A percentile compares a stretch with the other conserved stretches of the same genome.
phyloP scores from a whole-genome alignment of 2,113 vertebrate genomes.

The Tor tambroides region DNA sequence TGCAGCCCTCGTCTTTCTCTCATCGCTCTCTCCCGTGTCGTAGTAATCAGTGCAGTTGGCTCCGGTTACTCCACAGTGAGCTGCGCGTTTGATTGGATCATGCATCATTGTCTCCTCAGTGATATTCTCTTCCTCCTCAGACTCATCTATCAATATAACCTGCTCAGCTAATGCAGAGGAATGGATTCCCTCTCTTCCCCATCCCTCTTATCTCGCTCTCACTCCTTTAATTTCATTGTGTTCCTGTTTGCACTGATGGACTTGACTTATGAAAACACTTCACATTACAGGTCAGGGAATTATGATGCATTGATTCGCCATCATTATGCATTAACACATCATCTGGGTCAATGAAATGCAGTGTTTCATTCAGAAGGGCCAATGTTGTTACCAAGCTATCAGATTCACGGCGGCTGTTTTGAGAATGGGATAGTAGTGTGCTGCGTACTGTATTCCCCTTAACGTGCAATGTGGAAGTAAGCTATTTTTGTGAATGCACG shows the following conservation, averaged over 20 bases:
- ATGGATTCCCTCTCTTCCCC: constrained; percentile 26
- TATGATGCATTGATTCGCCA: constrained; percentile 11
- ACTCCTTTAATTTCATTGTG: constrained; percentile 25
- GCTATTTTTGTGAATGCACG: background rate
- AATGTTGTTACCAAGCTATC: constrained; percentile 6
- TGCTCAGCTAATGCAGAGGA: constrained; percentile 32
- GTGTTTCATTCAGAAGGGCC: background rate
- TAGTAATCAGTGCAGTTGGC: background rate
- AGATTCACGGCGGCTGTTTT: background rate
- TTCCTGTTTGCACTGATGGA: constrained; percentile 13
- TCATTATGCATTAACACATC: constrained; percentile 14
- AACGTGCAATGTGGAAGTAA: background rate
- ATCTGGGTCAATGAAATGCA: constrained; percentile 8
- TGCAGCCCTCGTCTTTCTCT: background rate
- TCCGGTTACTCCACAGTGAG: constrained; percentile 27
- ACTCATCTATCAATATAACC: constrained; percentile 18
- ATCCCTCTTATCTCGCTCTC: constrained; percentile 30
- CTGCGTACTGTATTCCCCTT: background rate
- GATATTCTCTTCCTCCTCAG: constrained; percentile 4
- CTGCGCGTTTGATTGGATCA: constrained; percentile 37
- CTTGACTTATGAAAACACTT: constrained; percentile 16
- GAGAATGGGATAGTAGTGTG: background rate
- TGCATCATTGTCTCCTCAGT: constrained; percentile 36
- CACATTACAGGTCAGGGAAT: constrained; percentile 27
- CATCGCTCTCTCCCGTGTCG: background rate